These are phyloP conservation scores for Alloscopus bannaensis DNA, from an alignment of 2,888 invertebrate species.

Conservation along the genomic window DNA sequence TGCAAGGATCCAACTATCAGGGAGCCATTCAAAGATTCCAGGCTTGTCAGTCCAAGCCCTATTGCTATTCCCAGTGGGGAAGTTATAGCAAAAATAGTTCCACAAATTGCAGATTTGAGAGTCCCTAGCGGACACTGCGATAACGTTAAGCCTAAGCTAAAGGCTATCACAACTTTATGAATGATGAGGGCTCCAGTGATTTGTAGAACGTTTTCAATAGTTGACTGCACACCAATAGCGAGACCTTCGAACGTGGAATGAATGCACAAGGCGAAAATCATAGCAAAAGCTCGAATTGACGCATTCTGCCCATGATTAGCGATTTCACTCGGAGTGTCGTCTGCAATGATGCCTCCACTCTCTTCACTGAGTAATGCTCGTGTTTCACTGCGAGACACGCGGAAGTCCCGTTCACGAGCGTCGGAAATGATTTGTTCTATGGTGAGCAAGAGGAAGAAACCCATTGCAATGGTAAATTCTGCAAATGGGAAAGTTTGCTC, in stretches of 20 bases:
- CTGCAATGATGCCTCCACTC: neutral
- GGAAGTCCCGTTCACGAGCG: slow-evolving; percentile 64
- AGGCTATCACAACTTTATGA: slow-evolving; percentile 71
- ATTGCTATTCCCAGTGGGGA: slow-evolving; percentile 70
- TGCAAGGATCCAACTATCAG: slow-evolving; percentile 69
- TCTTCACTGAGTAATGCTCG: slow-evolving; percentile 51
- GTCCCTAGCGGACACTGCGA: slow-evolving; percentile 66
- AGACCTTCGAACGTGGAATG: slow-evolving; percentile 72
- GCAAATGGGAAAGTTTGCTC: slow-evolving; percentile 67
- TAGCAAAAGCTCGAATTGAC: slow-evolving; percentile 68
- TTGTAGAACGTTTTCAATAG: slow-evolving; percentile 70
- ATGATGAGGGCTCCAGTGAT: slow-evolving; percentile 71
- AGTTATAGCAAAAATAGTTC: slow-evolving; percentile 64
- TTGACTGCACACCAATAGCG: slow-evolving; percentile 71
- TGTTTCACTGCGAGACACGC: slow-evolving; percentile 40
- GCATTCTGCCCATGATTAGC: slow-evolving; percentile 66
- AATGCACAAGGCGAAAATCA: slow-evolving; percentile 69
- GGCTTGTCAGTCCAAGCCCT: slow-evolving; percentile 65
- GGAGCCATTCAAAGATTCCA: slow-evolving; percentile 67
- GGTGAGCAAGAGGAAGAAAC: slow-evolving; percentile 71
- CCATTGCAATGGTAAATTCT: slow-evolving; percentile 69
- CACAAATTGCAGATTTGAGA: slow-evolving; percentile 62
- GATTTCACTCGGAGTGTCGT: slow-evolving; percentile 59
- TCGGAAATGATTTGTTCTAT: slow-evolving; percentile 72
- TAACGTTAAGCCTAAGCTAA: slow-evolving; percentile 70